Evolutionary conservation across 1,140 invertebrate genomes (phyloP).

Genomic region (Drosophila kurseongensis): DNA sequence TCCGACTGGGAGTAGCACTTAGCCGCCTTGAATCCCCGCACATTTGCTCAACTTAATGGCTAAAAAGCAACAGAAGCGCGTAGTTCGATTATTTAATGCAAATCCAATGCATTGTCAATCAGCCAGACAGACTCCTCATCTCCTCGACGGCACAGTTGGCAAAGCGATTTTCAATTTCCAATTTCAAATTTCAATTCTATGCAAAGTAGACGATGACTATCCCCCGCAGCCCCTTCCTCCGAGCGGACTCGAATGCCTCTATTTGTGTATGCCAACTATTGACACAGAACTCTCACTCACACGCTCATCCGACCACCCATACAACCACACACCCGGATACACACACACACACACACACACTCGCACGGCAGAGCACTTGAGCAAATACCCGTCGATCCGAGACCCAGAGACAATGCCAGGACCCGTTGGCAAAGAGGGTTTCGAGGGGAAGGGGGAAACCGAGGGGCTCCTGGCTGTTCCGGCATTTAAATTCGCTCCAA

Average conservation of each 20-base stretch:
- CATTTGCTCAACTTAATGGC: slow-evolving; percentile 70
- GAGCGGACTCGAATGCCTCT: slow-evolving; percentile 32
- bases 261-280: slow-evolving; percentile 73
- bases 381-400: slow-evolving; percentile 56
- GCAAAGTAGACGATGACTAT: slow-evolving; percentile 64
- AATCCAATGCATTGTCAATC: slow-evolving; percentile 76
- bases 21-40: slow-evolving; percentile 14
- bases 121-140: slow-evolving; percentile 39
- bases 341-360: slow-evolving; percentile 12
- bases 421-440: slow-evolving; percentile 3
- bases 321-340: neutral
- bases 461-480: slow-evolving; percentile 14
- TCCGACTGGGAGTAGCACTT: slow-evolving; percentile 7
- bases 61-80: slow-evolving; percentile 40
- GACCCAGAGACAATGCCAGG: slow-evolving; percentile 53
- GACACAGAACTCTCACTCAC: slow-evolving; percentile 65
- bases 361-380: slow-evolving; percentile 64
- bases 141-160: slow-evolving; percentile 54
- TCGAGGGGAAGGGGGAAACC: neutral
- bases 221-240: neutral
- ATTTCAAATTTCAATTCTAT: slow-evolving; percentile 76
- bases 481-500: slow-evolving; percentile 34
- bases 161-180: slow-evolving; percentile 75
- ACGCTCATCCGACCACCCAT: slow-evolving; percentile 14
- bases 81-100: slow-evolving; percentile 79